Evolutionary conservation across 2,888 invertebrate genomes (phyloP).

Genomic region (Eremobia ochroleuca): DNA sequence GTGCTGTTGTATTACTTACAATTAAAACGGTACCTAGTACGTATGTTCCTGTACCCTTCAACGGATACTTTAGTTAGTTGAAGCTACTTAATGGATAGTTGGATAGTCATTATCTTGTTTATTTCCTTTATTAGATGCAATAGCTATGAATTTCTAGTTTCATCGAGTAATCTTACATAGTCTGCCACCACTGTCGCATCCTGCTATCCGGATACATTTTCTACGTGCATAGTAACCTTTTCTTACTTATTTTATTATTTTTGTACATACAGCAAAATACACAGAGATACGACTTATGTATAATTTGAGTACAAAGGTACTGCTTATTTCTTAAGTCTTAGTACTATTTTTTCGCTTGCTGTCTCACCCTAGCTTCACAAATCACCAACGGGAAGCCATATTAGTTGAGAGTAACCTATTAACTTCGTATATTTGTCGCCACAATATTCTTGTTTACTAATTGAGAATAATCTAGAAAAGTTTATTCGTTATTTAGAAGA

Average conservation of each 20-base stretch:
- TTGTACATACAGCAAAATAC: not conserved
- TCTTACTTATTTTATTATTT: not conserved
- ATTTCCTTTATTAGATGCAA: too few relatives aligned
- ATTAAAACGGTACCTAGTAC: too few relatives aligned
- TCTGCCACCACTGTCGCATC: too few relatives aligned
- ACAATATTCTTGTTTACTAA: constrained; percentile 9
- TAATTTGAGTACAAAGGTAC: not conserved
- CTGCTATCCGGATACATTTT: too few relatives aligned
- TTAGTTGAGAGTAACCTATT: constrained; percentile 11
- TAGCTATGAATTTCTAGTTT: not conserved
- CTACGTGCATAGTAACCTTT: not conserved
- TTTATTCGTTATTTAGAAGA: not conserved
- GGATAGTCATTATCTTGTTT: too few relatives aligned
- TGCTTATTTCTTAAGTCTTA: not conserved
- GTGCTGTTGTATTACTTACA: not conserved
- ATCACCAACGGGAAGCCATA: constrained; percentile 25
- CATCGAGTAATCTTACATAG: too few relatives aligned
- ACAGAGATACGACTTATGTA: not conserved
- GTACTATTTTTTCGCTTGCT: not conserved
- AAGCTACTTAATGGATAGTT: not conserved
- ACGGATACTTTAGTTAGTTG: not conserved
- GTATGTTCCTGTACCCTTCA: not conserved
- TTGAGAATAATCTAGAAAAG: constrained; percentile 15
- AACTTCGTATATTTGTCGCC: constrained; percentile 3
- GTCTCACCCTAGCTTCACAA: constrained; percentile 8